These are phyloP conservation scores for Eulemur mongoz DNA, from an alignment of 2,797 vertebrate species.

Conservation along the genomic window DNA sequence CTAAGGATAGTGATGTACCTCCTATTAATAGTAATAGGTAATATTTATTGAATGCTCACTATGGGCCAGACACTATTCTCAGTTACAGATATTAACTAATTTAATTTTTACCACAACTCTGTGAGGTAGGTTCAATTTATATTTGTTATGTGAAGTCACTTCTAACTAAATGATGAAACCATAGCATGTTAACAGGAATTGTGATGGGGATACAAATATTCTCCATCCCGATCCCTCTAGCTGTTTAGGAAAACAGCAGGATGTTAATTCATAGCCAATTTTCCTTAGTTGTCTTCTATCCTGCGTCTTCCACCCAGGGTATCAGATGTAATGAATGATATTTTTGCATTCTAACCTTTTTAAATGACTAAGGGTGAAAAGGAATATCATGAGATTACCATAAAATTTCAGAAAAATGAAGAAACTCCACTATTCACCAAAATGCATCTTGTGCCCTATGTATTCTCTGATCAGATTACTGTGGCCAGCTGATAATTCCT, in stretches of 20 bases:
- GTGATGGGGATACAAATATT: neutral
- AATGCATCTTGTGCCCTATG: neutral
- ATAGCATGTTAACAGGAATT: neutral
- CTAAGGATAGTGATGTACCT: neutral
- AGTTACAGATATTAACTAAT: neutral
- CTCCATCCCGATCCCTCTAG: neutral
- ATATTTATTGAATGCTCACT: neutral
- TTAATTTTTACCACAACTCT: neutral
- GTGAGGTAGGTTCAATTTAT: neutral
- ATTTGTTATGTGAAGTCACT: slow-evolving; percentile 13
- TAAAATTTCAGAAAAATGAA: neutral
- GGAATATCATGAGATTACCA: neutral
- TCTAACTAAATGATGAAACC: slow-evolving; percentile 37
- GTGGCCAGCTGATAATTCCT: neutral
- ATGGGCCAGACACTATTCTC: neutral
- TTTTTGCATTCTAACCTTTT: slow-evolving; percentile 6
- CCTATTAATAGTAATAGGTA: neutral
- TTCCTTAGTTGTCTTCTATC: neutral
- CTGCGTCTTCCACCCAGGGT: neutral
- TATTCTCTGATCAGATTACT: neutral
- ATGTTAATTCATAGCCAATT: neutral
- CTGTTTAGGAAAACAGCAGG: slow-evolving; percentile 9
- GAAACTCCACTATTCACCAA: neutral
- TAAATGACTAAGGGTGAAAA: neutral
- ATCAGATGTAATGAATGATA: neutral